A percentile compares a stretch with the other conserved stretches of the same genome.
These are phyloP conservation scores for Tetramorium alpestre DNA, from an alignment of 1,140 invertebrate species.

Conservation along the genomic window DNA sequence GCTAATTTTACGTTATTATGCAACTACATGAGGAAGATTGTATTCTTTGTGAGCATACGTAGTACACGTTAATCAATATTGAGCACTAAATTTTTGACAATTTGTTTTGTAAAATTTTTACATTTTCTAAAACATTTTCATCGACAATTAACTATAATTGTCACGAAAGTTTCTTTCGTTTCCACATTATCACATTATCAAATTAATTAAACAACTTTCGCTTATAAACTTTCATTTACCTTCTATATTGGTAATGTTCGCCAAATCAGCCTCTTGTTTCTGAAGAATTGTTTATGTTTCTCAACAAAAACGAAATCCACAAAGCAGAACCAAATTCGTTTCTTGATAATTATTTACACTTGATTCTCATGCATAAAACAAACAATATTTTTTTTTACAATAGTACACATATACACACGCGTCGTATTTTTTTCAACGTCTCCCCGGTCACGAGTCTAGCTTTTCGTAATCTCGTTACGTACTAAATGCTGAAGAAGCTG, in stretches of 20 bases:
- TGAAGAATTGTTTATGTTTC: background rate
- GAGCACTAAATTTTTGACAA: background rate
- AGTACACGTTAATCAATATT: background rate
- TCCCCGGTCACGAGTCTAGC: background rate
- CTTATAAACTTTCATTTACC: slow-evolving; percentile 30
- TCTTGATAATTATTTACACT: background rate
- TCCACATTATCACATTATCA: background rate
- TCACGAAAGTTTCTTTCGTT: background rate
- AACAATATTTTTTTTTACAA: background rate
- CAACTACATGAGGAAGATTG: slow-evolving; percentile 66
- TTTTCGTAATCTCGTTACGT: slow-evolving; percentile 68
- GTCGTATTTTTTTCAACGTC: background rate
- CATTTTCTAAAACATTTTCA: background rate
- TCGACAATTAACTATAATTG: background rate
- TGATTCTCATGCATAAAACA: background rate
- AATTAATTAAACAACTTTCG: background rate
- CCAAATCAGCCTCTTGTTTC: background rate
- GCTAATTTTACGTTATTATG: slow-evolving; percentile 62
- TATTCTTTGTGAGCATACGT: slow-evolving; percentile 8
- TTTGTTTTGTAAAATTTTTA: background rate
- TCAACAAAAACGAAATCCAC: background rate
- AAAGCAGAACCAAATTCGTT: background rate
- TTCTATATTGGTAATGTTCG: background rate
- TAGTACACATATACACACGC: background rate
- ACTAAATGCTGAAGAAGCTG: slow-evolving; percentile 75